These are phyloP conservation scores for Heterodera schachtii DNA, from an alignment of 1,140 invertebrate species.

Conservation along the genomic window DNA sequence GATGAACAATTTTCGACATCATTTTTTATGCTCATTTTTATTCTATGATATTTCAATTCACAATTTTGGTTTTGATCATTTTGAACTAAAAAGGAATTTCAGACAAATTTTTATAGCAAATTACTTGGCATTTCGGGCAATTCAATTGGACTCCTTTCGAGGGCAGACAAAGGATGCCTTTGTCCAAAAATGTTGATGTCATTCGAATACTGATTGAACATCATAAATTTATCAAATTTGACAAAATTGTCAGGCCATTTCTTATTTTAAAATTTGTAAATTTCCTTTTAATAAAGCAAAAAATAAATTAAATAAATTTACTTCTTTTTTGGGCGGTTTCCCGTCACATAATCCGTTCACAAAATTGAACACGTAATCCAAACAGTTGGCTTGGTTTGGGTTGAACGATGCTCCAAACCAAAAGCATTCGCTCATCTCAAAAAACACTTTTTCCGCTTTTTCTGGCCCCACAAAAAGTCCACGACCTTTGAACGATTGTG, in stretches of 20 bases:
- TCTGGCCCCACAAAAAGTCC: neutral
- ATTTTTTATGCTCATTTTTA: too few relatives aligned
- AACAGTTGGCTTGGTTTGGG: neutral
- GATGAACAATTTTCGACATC: too few relatives aligned
- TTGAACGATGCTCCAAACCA: neutral
- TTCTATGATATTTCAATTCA: too few relatives aligned
- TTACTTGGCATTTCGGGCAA: neutral
- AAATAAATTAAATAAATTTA: neutral
- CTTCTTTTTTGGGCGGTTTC: neutral
- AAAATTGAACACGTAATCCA: neutral
- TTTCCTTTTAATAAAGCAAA: neutral
- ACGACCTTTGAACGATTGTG: neutral
- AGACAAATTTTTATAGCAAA: too few relatives aligned
- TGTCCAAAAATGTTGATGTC: neutral
- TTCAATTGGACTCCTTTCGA: neutral
- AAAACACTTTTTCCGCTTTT: neutral
- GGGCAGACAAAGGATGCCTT: neutral
- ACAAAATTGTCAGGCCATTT: neutral
- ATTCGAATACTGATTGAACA: neutral
- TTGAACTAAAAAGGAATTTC: too few relatives aligned
- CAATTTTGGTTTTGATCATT: too few relatives aligned
- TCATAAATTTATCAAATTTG: neutral
- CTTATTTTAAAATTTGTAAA: neutral
- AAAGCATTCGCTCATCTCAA: neutral
- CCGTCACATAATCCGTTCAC: neutral